Evolutionary conservation across 2,113 vertebrate genomes (phyloP), one percentile per base, ranked within the genome.

Genomic region (Pungitius pungitius): DNA sequence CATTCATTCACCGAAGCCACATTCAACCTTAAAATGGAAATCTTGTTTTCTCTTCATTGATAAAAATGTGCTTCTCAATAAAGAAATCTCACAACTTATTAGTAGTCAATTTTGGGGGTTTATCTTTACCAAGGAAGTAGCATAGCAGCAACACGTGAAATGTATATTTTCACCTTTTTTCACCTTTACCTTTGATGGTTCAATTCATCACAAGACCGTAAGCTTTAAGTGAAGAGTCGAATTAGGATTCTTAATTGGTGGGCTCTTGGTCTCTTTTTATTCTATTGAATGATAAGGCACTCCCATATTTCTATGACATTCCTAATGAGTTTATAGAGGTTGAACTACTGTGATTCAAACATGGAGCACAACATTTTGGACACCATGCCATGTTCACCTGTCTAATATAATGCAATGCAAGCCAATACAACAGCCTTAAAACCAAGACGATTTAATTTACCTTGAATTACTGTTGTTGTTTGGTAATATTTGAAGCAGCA

Each of bases 371-470:
- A 5, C 20, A 11, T 64, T 64, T 51, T 66, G 35, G 39, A 61
- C 49, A 57, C 8, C 20, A 20, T 63, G 39, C 42, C 70, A 40
- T 26, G 11, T 30, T 47, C 24, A n/a, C 12, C 60, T 43, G 8
- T 72, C 27, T 49, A 45, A 73, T 72, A 2, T 42, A 43, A 51
- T 74, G 42, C 45, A 33, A 67, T 67, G 37, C 9, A 39, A 66
- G 67, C 33, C 55, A 54, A 55, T 40, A 45, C 22, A 42, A 52
- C 15, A 27, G 60, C 43, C 17, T 13, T 64, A 54, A 69, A 73
- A 78, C 60, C 45, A 71, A 63, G 42, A 35, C 47, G 30, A 5
- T 42, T 37, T 33, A 69, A 33, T 42, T 78, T 59, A 75, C 59
- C 4, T 47, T n/a, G 75, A 68, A 75, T 57, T 52, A 43, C 18